Evolutionary conservation across 2,888 invertebrate species (phyloP).

Genomic region (Siphlonurus alternatus): DNA sequence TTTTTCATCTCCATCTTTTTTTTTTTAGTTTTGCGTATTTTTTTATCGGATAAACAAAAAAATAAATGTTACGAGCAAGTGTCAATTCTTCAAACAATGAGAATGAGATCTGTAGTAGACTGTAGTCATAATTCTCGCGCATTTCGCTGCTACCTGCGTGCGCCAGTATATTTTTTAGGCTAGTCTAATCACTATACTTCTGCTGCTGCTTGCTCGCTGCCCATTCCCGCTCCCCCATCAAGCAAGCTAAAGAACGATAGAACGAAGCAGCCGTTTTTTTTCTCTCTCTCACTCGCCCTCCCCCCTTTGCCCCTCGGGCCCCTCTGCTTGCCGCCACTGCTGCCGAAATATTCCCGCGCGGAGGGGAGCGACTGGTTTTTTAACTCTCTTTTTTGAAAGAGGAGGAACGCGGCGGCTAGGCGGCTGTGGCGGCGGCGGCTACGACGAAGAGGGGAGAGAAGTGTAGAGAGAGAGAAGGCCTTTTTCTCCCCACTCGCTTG

Average conservation of each 20-base stretch:
- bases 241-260: neutral
- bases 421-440: neutral
- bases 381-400: slow-evolving; percentile 8
- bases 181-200: neutral
- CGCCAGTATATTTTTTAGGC: neutral
- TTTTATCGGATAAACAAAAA: no score
- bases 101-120: no score
- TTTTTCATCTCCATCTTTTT: no score
- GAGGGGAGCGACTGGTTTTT: slow-evolving; percentile 10
- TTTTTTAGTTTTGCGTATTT: no score
- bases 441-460: neutral
- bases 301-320: neutral
- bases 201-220: neutral
- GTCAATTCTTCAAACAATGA: neutral
- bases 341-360: neutral
- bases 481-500: neutral
- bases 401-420: slow-evolving; percentile 6
- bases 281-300: neutral
- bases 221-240: neutral
- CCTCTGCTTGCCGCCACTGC: neutral
- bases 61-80: no score
- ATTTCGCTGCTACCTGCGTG: neutral
- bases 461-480: neutral
- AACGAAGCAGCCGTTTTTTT: neutral
- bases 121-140: neutral